Conservation (phyloP, 2,797 vertebrate species). For the Pangasius mekongensis region DNA sequence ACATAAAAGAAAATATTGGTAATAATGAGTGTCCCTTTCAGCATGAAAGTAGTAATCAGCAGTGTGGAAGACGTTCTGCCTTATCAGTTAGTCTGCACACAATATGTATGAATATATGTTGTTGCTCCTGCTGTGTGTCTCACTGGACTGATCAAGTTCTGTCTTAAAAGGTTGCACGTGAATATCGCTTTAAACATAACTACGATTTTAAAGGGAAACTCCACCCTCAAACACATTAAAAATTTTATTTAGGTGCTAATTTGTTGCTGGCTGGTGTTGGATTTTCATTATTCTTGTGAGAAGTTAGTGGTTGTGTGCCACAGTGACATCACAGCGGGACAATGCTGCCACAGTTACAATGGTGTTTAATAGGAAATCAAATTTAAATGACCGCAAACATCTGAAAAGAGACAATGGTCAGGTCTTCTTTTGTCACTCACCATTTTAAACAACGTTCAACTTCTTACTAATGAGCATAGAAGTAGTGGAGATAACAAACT, state of each 20-base stretch:
- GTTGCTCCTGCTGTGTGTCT: not conserved
- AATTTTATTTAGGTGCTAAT: not conserved
- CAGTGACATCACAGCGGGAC: not conserved
- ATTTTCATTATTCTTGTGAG: not conserved
- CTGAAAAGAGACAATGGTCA: not conserved
- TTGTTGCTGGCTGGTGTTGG: not conserved
- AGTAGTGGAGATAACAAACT: not conserved
- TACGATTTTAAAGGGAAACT: not conserved
- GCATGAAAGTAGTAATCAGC: not conserved
- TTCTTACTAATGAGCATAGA: not conserved
- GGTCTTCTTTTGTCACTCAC: not conserved
- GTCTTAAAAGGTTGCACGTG: not conserved
- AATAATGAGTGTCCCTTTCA: not conserved
- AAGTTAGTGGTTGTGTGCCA: not conserved
- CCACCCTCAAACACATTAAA: not conserved
- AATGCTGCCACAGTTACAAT: not conserved
- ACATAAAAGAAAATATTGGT: slow-evolving; percentile 26
- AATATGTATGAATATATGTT: not conserved
- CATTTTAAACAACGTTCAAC: not conserved
- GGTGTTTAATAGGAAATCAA: not conserved
- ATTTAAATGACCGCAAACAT: not conserved
- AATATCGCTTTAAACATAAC: not conserved
- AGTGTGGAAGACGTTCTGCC: not conserved
- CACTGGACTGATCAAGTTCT: not conserved
- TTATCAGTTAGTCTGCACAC: not conserved